phyloP scores from a whole-genome alignment of 2,113 vertebrate genomes.

The Caracal caracal region DNA sequence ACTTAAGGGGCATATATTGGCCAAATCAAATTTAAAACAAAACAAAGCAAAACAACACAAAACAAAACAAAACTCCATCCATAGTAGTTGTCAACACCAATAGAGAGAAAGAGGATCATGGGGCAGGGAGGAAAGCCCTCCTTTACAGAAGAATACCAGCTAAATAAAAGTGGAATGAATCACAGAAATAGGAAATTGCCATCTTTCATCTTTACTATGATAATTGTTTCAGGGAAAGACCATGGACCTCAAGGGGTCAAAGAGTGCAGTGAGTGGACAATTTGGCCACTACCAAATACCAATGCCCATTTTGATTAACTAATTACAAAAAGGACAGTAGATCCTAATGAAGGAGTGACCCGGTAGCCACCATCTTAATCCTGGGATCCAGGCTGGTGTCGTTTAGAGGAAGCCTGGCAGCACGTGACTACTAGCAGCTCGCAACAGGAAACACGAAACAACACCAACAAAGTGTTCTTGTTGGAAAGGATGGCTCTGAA shows the following conservation, averaged over 20 bases:
- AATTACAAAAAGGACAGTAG: background rate
- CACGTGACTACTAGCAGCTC: rapidly evolving
- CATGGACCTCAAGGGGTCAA: background rate
- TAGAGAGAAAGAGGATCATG: background rate
- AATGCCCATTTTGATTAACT: background rate
- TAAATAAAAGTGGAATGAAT: background rate
- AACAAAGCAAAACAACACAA: background rate
- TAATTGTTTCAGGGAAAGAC: background rate
- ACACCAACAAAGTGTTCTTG: background rate
- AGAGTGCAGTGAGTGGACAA: background rate
- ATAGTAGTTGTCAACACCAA: background rate
- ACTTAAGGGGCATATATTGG: background rate
- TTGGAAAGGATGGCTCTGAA: background rate
- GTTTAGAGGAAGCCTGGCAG: background rate
- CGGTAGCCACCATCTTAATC: background rate
- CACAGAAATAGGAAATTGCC: background rate
- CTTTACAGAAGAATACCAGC: background rate
- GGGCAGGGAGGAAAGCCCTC: background rate
- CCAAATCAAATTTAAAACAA: background rate
- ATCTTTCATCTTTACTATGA: background rate
- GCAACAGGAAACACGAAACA: background rate
- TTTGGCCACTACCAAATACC: background rate
- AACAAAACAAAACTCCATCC: no score
- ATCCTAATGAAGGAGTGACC: background rate
- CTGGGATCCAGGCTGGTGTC: background rate